phyloP scores from a whole-genome alignment of 1,140 invertebrate genomes.

The Papilio polytes region DNA sequence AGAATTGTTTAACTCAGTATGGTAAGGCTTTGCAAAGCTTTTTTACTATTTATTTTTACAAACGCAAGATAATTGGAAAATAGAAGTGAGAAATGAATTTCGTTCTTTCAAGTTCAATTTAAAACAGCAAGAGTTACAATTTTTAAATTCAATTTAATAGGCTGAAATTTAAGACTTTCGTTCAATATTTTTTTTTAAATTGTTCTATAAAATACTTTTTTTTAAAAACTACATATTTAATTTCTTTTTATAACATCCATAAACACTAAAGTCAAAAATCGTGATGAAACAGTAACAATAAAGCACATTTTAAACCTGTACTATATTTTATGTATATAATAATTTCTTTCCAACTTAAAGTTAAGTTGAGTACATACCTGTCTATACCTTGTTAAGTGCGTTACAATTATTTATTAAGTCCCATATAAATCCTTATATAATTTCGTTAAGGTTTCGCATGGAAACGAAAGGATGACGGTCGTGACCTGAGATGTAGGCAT shows the following conservation, averaged over 20 bases:
- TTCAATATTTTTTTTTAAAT: not conserved
- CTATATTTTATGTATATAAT: constrained; percentile 3
- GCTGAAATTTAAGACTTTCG: not conserved
- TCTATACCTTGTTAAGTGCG: constrained; percentile 36
- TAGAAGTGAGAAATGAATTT: no score
- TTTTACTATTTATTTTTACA: not conserved
- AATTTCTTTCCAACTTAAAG: constrained; percentile 10
- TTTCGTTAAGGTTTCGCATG: constrained; percentile 76
- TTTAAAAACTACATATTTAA: no score
- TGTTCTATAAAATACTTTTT: not conserved
- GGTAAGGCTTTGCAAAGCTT: not conserved
- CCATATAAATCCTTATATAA: constrained; percentile 58
- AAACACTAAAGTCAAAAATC: no score
- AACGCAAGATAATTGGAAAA: not conserved
- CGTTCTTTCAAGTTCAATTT: no score
- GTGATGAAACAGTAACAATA: not conserved
- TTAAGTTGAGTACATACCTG: not conserved
- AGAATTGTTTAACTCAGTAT: not conserved
- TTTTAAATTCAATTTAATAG: not conserved
- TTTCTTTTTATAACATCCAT: no score
- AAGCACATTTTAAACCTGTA: not conserved
- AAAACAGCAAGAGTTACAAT: not conserved
- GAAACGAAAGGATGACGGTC: constrained; percentile 63
- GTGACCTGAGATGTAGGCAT: constrained; percentile 24
- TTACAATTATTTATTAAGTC: constrained; percentile 45